Evolutionary conservation across 2,888 invertebrate species (phyloP).

Genomic region (Chloromyia formosa): DNA sequence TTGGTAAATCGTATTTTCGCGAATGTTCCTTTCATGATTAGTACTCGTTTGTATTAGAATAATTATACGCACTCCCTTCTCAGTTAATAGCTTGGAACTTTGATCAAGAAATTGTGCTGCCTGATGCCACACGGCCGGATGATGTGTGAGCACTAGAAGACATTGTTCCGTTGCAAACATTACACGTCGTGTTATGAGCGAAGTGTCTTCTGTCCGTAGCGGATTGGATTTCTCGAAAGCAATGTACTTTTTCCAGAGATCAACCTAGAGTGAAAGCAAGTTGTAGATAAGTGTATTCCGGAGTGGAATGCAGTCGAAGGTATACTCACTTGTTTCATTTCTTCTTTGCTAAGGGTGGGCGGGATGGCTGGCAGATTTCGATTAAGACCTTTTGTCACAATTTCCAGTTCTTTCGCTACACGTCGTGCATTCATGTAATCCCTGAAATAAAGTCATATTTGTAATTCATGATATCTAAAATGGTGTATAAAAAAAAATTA

Average conservation of each 20-base stretch:
- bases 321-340: conserved; percentile 82
- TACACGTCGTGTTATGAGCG: conserved; percentile 89
- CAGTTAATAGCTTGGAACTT: conserved; percentile 90
- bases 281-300: background rate
- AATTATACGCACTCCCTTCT: conserved; percentile 82
- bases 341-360: conserved; percentile 89
- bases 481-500: background rate
- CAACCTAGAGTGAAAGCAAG: conserved; percentile 73
- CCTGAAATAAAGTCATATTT: conserved; percentile 63
- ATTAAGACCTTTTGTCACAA: conserved; percentile 92
- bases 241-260: conserved; percentile 99
- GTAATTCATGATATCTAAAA: background rate
- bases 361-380: conserved; percentile 96
- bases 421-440: conserved; percentile 98
- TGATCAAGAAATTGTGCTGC: conserved; percentile 97
- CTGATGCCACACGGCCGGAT: conserved; percentile 99
- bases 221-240: conserved; percentile 98
- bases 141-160: conserved; percentile 93
- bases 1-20: background rate
- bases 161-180: conserved; percentile 99
- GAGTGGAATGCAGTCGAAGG: background rate
- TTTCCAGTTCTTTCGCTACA: conserved; percentile 96
- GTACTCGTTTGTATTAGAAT: background rate
- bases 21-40: background rate
- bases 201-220: conserved; percentile 93